These are phyloP conservation scores for Drosophila neutralis DNA, from an alignment of 2,888 invertebrate genomes.

Conservation along the genomic window DNA sequence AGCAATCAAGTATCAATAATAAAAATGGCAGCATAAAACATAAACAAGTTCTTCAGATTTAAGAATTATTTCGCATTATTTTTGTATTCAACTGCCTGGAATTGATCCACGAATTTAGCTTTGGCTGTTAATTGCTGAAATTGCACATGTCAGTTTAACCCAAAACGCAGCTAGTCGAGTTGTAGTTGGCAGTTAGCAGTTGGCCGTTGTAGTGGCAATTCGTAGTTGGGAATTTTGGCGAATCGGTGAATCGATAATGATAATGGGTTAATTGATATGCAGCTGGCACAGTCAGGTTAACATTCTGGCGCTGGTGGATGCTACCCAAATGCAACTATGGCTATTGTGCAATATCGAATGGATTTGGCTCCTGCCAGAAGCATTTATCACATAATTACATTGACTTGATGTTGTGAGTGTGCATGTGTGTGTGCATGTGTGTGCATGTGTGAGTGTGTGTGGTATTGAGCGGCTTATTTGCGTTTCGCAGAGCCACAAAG, in stretches of 20 bases:
- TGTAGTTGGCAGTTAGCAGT: background rate
- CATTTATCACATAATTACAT: slow-evolving; percentile 76
- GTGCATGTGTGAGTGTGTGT: slow-evolving; percentile 17
- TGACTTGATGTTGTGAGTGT: slow-evolving; percentile 39
- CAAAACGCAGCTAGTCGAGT: slow-evolving; percentile 24
- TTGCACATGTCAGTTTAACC: slow-evolving; percentile 24
- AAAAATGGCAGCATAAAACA: background rate
- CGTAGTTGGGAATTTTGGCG: slow-evolving; percentile 11
- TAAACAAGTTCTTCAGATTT: background rate
- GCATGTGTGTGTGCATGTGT: background rate
- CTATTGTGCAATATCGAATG: slow-evolving; percentile 60
- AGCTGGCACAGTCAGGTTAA: slow-evolving; percentile 23
- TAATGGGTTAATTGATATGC: slow-evolving; percentile 53
- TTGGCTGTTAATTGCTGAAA: slow-evolving; percentile 29
- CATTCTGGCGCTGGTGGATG: slow-evolving; percentile 5
- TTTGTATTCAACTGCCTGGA: background rate
- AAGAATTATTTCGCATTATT: background rate
- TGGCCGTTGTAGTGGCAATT: background rate
- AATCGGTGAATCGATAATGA: slow-evolving; percentile 40
- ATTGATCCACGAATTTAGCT: slow-evolving; percentile 17
- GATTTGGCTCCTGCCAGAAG: slow-evolving; percentile 52
- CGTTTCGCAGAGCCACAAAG: slow-evolving; percentile 21
- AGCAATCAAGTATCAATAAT: background rate
- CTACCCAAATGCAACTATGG: slow-evolving; percentile 27
- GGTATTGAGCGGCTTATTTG: slow-evolving; percentile 17